These are phyloP conservation scores for Calyptommatus sinebrachiatus DNA, from an alignment of 2,113 vertebrate genomes.

Conservation along the genomic window DNA sequence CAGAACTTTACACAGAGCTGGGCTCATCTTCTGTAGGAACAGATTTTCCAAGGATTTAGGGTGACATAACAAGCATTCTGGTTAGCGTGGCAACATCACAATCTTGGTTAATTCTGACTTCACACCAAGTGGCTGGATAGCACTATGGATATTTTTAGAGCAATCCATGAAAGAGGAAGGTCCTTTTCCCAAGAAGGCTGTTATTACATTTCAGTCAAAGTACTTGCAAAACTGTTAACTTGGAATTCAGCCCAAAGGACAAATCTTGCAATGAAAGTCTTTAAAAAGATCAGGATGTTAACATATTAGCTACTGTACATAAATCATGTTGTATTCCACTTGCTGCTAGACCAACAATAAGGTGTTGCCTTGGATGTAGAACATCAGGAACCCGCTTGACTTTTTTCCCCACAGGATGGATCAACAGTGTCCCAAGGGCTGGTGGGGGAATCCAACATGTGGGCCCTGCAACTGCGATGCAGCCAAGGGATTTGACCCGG, in stretches of 20 bases:
- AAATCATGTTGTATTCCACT: background rate
- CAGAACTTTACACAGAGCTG: background rate
- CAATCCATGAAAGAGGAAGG: background rate
- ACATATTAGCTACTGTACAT: background rate
- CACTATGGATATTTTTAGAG: background rate
- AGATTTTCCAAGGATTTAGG: background rate
- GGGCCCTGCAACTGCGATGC: constrained; percentile 94
- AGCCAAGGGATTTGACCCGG: constrained; percentile 88
- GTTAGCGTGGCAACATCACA: background rate
- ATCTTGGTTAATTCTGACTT: background rate
- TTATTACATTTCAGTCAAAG: background rate
- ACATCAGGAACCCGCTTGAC: constrained; percentile 3
- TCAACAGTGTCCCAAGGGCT: constrained; percentile 94
- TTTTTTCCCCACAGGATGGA: constrained; percentile 79
- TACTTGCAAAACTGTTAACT: too few species aligned
- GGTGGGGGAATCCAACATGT: constrained; percentile 94
- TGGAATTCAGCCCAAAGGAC: background rate
- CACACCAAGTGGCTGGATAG: background rate
- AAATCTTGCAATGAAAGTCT: background rate
- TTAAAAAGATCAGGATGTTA: background rate
- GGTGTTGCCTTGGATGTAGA: background rate
- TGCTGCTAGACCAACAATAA: background rate
- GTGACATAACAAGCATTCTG: background rate
- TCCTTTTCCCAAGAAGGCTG: background rate
- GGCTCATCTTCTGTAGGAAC: background rate